These are phyloP conservation scores for Alcedo atthis DNA, from an alignment of 2,797 vertebrate genomes.

Conservation along the genomic window DNA sequence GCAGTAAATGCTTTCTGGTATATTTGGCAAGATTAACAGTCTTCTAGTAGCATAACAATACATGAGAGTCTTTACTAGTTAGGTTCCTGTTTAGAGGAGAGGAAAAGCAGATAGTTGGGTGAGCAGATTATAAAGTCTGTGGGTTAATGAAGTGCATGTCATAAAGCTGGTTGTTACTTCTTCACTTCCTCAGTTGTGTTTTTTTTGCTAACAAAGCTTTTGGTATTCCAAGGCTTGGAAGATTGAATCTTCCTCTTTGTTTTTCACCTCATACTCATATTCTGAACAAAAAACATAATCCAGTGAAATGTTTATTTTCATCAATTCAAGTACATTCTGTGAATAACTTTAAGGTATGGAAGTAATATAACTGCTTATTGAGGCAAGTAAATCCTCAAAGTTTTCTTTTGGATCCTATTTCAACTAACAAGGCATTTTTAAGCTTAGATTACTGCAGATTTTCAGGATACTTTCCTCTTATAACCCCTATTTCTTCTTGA, in stretches of 20 bases:
- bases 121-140: slow-evolving; percentile 37
- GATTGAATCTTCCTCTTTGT: neutral
- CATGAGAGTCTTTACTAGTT: slow-evolving; percentile 30
- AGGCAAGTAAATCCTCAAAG: neutral
- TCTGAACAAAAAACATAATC: neutral
- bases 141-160: slow-evolving; percentile 47
- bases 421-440: slow-evolving; percentile 27
- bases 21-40: slow-evolving; percentile 47
- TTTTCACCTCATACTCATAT: neutral
- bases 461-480: slow-evolving; percentile 22
- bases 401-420: slow-evolving; percentile 6
- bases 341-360: neutral
- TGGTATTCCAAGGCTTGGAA: neutral
- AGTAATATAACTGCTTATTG: neutral
- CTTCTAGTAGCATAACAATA: neutral
- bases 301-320: neutral
- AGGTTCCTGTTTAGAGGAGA: slow-evolving; percentile 37
- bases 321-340: neutral
- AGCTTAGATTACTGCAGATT: slow-evolving; percentile 28
- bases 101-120: slow-evolving; percentile 33
- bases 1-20: slow-evolving; percentile 28
- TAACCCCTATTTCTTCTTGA: neutral
- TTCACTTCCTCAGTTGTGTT: neutral
- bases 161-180: slow-evolving; percentile 28
- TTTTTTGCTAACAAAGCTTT: slow-evolving; percentile 1